phyloP scores from a whole-genome alignment of 2,797 vertebrate species.

The Heterohyrax brucei region DNA sequence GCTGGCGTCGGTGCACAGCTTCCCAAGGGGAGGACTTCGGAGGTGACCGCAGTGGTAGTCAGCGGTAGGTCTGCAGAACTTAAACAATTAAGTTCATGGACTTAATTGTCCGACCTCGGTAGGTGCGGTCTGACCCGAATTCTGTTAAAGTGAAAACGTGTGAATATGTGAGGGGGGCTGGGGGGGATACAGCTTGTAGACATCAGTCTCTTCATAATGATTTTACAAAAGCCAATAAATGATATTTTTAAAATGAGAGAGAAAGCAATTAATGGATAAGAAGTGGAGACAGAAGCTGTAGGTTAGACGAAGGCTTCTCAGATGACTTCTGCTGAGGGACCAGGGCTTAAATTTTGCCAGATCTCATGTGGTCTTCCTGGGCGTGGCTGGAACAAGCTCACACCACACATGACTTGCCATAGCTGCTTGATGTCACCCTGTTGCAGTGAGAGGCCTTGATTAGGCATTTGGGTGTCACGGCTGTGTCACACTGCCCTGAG shows the following conservation, averaged over 20 bases:
- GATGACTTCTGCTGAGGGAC: not conserved
- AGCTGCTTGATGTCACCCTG: too few relatives aligned
- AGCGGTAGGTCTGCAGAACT: too few relatives aligned
- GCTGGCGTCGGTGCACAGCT: too few relatives aligned
- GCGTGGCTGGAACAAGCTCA: rapidly evolving
- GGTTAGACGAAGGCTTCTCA: not conserved
- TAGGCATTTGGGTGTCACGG: not conserved
- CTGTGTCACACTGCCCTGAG: not conserved
- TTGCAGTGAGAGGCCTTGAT: not conserved
- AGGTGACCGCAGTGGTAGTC: too few relatives aligned
- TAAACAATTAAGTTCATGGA: too few relatives aligned
- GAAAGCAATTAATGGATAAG: not conserved
- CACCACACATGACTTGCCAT: rapidly evolving
- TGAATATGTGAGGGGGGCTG: not conserved
- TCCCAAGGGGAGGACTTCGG: too few relatives aligned
- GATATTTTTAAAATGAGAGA: constrained; percentile 3
- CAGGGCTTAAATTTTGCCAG: not conserved
- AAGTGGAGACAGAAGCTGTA: not conserved
- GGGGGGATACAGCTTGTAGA: not conserved
- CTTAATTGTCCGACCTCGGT: too few relatives aligned
- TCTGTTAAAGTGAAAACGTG: not conserved
- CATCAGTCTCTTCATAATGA: not conserved
- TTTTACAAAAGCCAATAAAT: not conserved
- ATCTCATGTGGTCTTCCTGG: not conserved
- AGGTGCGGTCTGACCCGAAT: not conserved